phyloP scores from a whole-genome alignment of 2,888 invertebrate species.

The Metellina segmentata region DNA sequence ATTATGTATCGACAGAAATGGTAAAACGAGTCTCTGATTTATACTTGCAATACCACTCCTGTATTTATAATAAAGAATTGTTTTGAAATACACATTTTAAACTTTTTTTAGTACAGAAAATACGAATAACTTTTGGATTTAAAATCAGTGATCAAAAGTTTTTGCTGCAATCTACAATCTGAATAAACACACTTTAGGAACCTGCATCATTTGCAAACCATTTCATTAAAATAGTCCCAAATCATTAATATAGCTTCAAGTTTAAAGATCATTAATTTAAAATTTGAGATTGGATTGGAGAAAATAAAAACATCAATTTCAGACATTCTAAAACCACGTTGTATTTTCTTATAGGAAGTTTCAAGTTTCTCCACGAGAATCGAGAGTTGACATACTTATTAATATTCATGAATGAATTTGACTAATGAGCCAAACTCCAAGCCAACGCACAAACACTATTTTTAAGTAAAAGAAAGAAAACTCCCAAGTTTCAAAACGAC shows the following conservation, averaged over 20 bases:
- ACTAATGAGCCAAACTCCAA: background rate
- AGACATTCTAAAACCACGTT: background rate
- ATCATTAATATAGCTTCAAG: background rate
- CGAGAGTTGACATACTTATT: background rate
- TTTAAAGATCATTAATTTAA: background rate
- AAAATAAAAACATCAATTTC: background rate
- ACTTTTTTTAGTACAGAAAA: too few species aligned
- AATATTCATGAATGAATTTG: background rate
- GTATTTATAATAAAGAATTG: too few species aligned
- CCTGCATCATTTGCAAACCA: background rate
- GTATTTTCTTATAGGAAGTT: too few species aligned
- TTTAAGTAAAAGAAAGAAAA: background rate
- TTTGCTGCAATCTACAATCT: too few species aligned
- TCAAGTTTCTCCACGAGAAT: background rate
- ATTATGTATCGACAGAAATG: too few species aligned
- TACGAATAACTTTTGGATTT: too few species aligned
- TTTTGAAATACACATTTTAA: too few species aligned
- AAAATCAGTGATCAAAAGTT: too few species aligned
- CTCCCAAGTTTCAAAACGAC: background rate
- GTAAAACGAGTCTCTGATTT: too few species aligned
- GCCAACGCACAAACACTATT: background rate
- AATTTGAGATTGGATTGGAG: background rate
- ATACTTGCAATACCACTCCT: too few species aligned
- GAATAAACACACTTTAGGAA: too few species aligned
- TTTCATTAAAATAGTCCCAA: background rate